Base-by-base conservation (phyloP, 2,797 vertebrate species). In the Paratrypauchen microcephalus region DNA sequence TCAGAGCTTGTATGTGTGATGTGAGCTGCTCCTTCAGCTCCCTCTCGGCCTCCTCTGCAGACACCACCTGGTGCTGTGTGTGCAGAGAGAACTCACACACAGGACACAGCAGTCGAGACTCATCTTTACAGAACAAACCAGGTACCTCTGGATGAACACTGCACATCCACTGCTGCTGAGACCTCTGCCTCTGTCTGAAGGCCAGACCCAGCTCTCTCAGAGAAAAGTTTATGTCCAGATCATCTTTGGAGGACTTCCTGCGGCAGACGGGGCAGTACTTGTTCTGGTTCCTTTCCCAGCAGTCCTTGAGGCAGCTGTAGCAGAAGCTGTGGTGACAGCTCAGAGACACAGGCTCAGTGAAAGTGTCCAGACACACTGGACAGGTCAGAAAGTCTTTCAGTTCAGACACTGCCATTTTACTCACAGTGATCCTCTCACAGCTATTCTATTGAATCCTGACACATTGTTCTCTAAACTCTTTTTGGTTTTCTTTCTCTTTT, bases 331-430 rank as follows among this genome's bases (percentile, higher is more conserved):
- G 56, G 56, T 30, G 23, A 30, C 57, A 32, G 57, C 57, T 30
- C 28, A 59, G 57, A 32, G 57, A 30, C 28, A 59, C 57, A 6
- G 57, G 57, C 16, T 59, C 57, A 39, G 8, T 36, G n/a, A 21
- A 61, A 7, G 32, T 61, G 30, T 61, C 59, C 59, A 61, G 30
- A 61, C 59, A 61, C 2, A 61, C 28, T 5, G 59, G 8, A 61
- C 58, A 60, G 6, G 2, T 61, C 30, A 59, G 57, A 19, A 30
- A 59, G 16, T 30, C 28, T 19, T 32, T 30, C 57, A 59, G n/a
- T 26, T 26, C 21, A 57, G 23, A 24, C 23, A 13, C 12, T 1
- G 55, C 55, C 55, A 57, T 57, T 28, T 13, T 28, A 2, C 54
- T 56, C 55, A 57, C 23, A 57, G 18, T 18, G 9, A 57, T n/a